Conservation (phyloP, 2,113 vertebrate genomes). For the Abramis brama region DNA sequence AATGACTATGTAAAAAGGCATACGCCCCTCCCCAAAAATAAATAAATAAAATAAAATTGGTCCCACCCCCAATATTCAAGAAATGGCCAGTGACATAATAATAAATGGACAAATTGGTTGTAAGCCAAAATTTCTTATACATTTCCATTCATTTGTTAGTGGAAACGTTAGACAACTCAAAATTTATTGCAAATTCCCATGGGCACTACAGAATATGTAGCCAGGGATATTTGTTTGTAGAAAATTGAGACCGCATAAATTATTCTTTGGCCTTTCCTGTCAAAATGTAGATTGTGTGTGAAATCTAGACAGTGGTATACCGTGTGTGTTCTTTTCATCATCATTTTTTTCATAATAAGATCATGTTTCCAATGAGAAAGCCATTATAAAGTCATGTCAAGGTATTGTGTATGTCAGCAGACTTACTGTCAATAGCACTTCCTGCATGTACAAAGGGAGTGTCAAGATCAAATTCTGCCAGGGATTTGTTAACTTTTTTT, state of each 20-base stretch:
- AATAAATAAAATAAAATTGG: no score
- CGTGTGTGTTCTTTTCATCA: background rate
- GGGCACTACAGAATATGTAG: background rate
- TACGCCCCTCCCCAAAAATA: no score
- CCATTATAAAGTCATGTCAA: background rate
- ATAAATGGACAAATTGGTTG: no score
- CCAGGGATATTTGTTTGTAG: background rate
- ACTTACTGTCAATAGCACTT: background rate
- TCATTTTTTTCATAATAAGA: background rate
- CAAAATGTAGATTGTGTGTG: slow-evolving; percentile 12
- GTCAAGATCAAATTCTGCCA: slow-evolving; percentile 25
- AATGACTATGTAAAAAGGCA: no score
- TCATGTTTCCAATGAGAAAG: slow-evolving; percentile 20
- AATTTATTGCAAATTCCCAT: background rate
- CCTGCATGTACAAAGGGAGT: background rate
- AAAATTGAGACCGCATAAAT: background rate
- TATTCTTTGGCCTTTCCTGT: slow-evolving; percentile 17
- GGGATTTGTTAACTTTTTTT: background rate
- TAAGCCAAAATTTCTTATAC: background rate
- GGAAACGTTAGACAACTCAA: background rate
- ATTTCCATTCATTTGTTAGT: background rate
- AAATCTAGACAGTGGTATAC: slow-evolving; percentile 16
- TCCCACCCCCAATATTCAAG: no score
- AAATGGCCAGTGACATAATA: no score
- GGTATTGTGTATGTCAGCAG: slow-evolving; percentile 18